These are phyloP conservation scores for Allygus modestus DNA, from an alignment of 2,888 invertebrate species.

Conservation along the genomic window DNA sequence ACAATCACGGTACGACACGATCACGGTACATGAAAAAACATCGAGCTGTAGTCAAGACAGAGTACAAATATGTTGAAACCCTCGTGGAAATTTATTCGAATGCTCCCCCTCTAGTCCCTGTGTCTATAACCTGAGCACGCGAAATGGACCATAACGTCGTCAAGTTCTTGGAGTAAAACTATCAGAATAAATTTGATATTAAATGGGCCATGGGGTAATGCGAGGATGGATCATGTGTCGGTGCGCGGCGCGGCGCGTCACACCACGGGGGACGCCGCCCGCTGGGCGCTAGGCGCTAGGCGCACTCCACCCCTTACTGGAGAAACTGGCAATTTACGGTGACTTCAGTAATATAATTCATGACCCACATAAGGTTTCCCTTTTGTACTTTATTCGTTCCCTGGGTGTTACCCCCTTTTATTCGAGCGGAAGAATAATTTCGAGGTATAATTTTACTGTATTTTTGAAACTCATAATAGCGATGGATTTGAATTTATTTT, in stretches of 20 bases:
- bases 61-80: neutral
- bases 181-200: constrained; percentile 29
- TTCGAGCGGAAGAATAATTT: neutral
- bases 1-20: too few species aligned
- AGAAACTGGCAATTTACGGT: too few species aligned
- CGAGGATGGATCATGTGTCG: constrained; percentile 1
- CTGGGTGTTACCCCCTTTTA: neutral
- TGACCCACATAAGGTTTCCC: neutral
- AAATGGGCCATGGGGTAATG: constrained; percentile 2
- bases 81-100: constrained; percentile 1
- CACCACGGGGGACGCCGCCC: neutral
- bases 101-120: neutral
- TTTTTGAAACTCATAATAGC: too few species aligned
- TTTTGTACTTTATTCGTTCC: neutral
- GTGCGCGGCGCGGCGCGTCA: neutral
- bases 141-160: constrained; percentile 4
- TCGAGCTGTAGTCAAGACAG: too few species aligned
- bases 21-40: too few species aligned
- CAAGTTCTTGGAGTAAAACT: constrained; percentile 7
- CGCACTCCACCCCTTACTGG: neutral
- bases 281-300: neutral
- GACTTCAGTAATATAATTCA: neutral
- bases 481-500: too few species aligned
- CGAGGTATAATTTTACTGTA: too few species aligned
- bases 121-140: neutral